Percentiles rank a stretch among this genome's conserved stretches.
phyloP scores from a whole-genome alignment of 2,888 invertebrate species.

The Drosophila meridiana region DNA sequence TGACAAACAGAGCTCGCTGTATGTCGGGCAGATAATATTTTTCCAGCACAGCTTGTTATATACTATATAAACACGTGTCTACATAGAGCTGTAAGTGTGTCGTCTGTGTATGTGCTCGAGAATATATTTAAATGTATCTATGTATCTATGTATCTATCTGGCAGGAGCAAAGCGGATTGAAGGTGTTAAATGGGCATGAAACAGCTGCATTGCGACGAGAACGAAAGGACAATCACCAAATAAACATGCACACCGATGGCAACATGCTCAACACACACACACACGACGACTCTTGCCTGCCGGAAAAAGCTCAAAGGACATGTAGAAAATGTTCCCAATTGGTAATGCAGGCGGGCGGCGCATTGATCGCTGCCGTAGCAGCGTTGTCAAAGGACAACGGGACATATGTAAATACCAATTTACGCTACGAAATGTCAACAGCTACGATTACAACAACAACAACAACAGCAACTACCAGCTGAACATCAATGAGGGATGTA shows the following conservation, averaged over 20 bases:
- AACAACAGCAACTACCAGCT: slow-evolving; percentile 10
- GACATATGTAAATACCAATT: slow-evolving; percentile 82
- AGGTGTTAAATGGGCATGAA: slow-evolving; percentile 82
- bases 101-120: slow-evolving; percentile 13
- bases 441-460: slow-evolving; percentile 69
- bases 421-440: slow-evolving; percentile 79
- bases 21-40: slow-evolving; percentile 69
- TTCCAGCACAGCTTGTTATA: slow-evolving; percentile 39
- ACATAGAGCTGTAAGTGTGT: slow-evolving; percentile 7
- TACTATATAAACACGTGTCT: slow-evolving; percentile 19
- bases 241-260: slow-evolving; percentile 56
- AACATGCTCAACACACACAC: slow-evolving; percentile 18
- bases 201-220: slow-evolving; percentile 78
- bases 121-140: slow-evolving; percentile 41
- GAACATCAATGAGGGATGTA: slow-evolving; percentile 23
- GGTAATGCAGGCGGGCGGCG: slow-evolving; percentile 65
- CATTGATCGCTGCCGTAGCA: slow-evolving; percentile 57
- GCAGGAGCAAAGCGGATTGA: slow-evolving; percentile 62
- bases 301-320: slow-evolving; percentile 76
- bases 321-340: slow-evolving; percentile 61
- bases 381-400: slow-evolving; percentile 46
- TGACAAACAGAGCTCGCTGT: slow-evolving; percentile 38
- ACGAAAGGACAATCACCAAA: slow-evolving; percentile 70
- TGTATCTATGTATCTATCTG: slow-evolving; percentile 11
- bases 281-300: slow-evolving; percentile 9